Evolutionary conservation across 2,797 vertebrate species (phyloP).

Genomic region (Melanogrammus aeglefinus): DNA sequence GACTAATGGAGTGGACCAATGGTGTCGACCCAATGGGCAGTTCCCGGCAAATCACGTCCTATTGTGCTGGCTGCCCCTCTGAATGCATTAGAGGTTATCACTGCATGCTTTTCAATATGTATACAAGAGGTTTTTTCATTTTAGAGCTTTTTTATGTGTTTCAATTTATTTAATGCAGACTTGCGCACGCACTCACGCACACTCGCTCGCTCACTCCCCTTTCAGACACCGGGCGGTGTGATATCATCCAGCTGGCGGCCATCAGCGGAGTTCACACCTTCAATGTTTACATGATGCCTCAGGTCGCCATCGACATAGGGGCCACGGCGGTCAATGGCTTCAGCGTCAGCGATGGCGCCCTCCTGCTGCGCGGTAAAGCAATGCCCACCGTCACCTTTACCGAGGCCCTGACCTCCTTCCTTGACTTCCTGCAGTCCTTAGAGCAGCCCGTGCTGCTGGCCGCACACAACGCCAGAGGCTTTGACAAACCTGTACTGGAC

Average conservation of each 20-base stretch:
- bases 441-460: constrained; percentile 56
- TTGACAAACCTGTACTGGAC: constrained; percentile 60
- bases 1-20: too few relatives aligned
- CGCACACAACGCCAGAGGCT: constrained; percentile 60
- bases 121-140: neutral
- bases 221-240: constrained; percentile 49
- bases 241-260: constrained; percentile 72
- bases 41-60: too few relatives aligned
- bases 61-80: too few relatives aligned
- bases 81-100: too few relatives aligned
- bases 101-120: neutral
- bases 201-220: too few relatives aligned
- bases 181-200: neutral
- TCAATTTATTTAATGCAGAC: neutral
- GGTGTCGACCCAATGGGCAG: too few relatives aligned
- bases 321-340: constrained; percentile 59
- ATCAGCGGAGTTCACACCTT: constrained; percentile 51
- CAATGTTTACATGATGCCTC: constrained; percentile 58
- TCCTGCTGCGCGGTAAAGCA: neutral
- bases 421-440: constrained; percentile 62
- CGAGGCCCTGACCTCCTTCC: constrained; percentile 55
- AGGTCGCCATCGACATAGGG: neutral
- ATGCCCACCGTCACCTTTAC: constrained; percentile 36
- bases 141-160: neutral
- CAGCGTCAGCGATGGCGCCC: rapidly evolving